Evolutionary conservation across 2,888 invertebrate genomes (phyloP), one percentile per base, ranked within the genome.

Genomic region (Acleris sparsana): DNA sequence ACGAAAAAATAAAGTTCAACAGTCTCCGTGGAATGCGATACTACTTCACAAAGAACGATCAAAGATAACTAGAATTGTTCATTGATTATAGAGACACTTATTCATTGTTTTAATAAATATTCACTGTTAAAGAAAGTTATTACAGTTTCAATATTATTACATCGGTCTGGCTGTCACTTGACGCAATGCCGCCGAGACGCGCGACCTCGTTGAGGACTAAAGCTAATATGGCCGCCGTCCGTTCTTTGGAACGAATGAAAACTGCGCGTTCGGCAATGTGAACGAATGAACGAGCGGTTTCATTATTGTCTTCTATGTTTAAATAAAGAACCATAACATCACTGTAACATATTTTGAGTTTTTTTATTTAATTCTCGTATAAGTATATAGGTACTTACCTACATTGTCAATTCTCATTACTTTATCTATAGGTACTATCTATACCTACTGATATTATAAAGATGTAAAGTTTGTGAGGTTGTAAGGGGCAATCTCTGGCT

Each of bases 21-120:
- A 92, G 86, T 86, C 92, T 88, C 83, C 70, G 69, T 82, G 92
- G 92, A 91, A 92, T 92, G 87, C 88, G 89, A 90, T 90, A 89
- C 84, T 84, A 88, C 81, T 81, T 77, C 80, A 76, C 75, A 75
- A 75, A 76, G 75, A 73, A 80, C 76, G 78, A 79, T 78, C 75
- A 74, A 58, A 61, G 63, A 59, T 56, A 60, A 53, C 53, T 69
- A 68, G 63, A 68, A 57, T 63, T 64, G 58, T 60, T 62, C 67
- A 49, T 49, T 33, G 39, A 33, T 29, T 51, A 59, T 29, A 52
- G 20, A 25, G 22, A 18, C 65, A 65, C 60, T 61, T 13, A 49
- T 39, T 49, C 18, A 39, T 18, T 51, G 18, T 65, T 18, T 43
- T 33, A 59, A 44, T 53, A 60, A 60, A 67, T 61, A 51, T 20